Evolutionary conservation across 2,797 vertebrate species (phyloP).

Genomic region (Artibeus jamaicensis): DNA sequence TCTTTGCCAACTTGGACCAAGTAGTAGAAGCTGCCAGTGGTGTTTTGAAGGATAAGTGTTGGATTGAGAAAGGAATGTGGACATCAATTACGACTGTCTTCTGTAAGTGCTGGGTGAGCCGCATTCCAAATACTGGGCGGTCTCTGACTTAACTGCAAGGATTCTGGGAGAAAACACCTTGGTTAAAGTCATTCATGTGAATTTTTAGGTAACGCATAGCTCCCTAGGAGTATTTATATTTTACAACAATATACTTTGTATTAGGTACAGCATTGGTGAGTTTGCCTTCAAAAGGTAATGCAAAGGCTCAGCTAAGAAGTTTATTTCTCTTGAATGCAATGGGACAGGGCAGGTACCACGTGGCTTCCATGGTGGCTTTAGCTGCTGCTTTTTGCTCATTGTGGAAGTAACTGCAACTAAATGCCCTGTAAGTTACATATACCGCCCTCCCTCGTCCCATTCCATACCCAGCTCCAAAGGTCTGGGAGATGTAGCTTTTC

Average conservation of each 20-base stretch:
- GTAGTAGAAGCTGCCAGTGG: not conserved
- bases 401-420: not conserved
- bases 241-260: not conserved
- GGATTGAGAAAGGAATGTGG: not conserved
- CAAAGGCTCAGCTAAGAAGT: not conserved
- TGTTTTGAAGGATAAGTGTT: not conserved
- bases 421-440: not conserved
- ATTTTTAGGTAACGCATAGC: not conserved
- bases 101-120: not conserved
- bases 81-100: not conserved
- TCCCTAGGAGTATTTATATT: not conserved
- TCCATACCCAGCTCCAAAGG: not conserved
- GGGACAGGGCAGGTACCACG: not conserved
- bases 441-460: not conserved
- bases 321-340: not conserved
- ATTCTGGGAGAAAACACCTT: not conserved
- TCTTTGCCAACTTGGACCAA: not conserved
- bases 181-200: not conserved
- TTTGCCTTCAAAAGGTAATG: not conserved
- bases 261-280: not conserved
- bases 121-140: not conserved
- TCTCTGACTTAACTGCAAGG: not conserved
- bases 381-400: not conserved
- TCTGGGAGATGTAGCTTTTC: not conserved
- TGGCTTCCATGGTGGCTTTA: not conserved